Conservation (phyloP, 1,140 invertebrate species). For the Bombus soroeensis region DNA sequence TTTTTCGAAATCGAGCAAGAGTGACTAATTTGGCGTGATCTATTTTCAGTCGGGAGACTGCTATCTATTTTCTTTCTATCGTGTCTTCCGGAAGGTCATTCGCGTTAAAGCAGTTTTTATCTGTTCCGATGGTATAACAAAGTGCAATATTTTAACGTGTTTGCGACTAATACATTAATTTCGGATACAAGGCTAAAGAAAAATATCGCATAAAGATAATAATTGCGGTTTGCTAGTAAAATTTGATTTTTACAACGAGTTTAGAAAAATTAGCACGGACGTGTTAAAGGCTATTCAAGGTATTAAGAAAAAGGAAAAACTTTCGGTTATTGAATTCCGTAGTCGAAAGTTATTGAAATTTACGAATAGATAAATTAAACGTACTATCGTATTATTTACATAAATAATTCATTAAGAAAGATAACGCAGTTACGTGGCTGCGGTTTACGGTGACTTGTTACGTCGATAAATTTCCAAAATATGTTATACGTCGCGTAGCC, state of each 20-base stretch:
- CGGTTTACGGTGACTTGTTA: neutral
- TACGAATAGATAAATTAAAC: neutral
- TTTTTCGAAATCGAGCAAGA: neutral
- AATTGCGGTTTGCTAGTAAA: too few species aligned
- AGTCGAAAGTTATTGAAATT: neutral
- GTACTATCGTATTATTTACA: neutral
- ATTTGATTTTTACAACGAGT: neutral
- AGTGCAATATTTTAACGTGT: neutral
- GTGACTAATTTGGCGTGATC: neutral
- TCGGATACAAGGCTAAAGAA: neutral
- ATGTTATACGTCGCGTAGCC: neutral
- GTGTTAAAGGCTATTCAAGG: too few species aligned
- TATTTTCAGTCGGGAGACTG: neutral
- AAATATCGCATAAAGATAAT: neutral
- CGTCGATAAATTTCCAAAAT: neutral
- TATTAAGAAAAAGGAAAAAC: neutral
- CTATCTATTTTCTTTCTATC: conserved; percentile 27
- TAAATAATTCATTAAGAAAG: neutral
- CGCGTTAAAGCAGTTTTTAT: conserved; percentile 1
- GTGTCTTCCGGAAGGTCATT: neutral
- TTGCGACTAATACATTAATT: neutral
- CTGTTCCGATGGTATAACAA: neutral
- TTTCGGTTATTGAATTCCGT: neutral
- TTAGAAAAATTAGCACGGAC: neutral
- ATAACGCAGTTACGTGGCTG: too few species aligned